Conservation (phyloP, 1,140 invertebrate species). For the Grapholita molesta region DNA sequence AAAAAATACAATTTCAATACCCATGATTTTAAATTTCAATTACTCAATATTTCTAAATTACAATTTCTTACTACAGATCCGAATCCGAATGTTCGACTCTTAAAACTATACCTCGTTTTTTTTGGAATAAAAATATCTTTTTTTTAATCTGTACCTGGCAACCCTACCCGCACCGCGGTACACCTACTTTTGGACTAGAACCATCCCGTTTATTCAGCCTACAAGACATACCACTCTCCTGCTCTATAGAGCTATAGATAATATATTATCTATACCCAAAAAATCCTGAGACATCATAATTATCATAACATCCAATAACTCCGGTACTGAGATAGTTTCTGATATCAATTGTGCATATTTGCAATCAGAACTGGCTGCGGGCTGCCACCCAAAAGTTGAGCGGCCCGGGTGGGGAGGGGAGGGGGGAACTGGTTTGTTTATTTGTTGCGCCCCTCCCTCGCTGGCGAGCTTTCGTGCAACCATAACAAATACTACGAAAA, state of each 20-base stretch:
- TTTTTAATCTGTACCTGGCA: background rate
- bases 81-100: no score
- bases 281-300: constrained; percentile 21
- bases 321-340: no score
- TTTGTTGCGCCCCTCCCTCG: constrained; percentile 31
- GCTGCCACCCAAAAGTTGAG: constrained; percentile 21
- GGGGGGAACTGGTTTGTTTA: constrained; percentile 58
- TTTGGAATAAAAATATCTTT: no score
- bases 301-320: no score
- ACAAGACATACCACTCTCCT: constrained; percentile 19
- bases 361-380: constrained; percentile 20
- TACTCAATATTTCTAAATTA: no score
- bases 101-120: no score
- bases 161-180: constrained; percentile 10
- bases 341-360: no score
- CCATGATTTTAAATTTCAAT: no score
- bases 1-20: no score
- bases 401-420: constrained; percentile 12
- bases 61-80: no score
- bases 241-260: background rate
- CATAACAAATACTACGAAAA: background rate
- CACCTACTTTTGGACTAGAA: constrained; percentile 38
- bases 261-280: no score
- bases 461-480: background rate
- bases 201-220: constrained; percentile 23